Evolutionary conservation across 2,113 vertebrate species (phyloP), one percentile per base, ranked within the genome.

Genomic region (Nycticryphes semicollaris): DNA sequence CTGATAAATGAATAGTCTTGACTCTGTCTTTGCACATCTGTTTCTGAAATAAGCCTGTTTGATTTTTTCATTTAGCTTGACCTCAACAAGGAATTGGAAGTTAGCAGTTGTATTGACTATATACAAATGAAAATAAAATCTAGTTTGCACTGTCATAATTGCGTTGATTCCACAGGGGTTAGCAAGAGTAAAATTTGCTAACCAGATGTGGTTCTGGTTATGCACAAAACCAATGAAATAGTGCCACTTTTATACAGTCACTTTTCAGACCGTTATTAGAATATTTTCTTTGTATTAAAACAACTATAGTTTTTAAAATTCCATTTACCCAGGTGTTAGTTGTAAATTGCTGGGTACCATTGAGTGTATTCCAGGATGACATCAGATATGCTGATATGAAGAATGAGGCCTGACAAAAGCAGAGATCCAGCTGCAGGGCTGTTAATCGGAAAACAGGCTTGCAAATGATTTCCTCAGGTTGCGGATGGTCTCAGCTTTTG

Each of bases 401-500:
- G 93, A 91, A 35, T 77, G 72, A 76, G 84, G 63, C 28, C 22
- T 91, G 89, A 68, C 41, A 59, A 41, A 76, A 64, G 57, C 76
- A 62, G 35, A 64, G 75, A 90, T 90, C 64, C 66, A 76, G 81
- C 25, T 75, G 79, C 57, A 30, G 22, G 19, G 31, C 33, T 24
- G 54, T 96, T 98, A 99, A 97, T 99, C 99, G 0, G 99, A 99
- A 98, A 99, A 99, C 87, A 99, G 98, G 97, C 99, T 99, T 94
- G 99, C 99, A 47, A 99, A 99, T 56, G 99, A 99, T 97, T 99
- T 99, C 68, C 99, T 98, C 92, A 99, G 98, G 97, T 99, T 99
- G 96, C 99, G 99, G 97, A 99, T 99, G 97, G 99, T 99, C 94
- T 99, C 99, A 0, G 99, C 99, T 97, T 99, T 99, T 97, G 99